These are phyloP conservation scores for Tinea trinotella DNA, from an alignment of 2,888 invertebrate species.

Conservation along the genomic window DNA sequence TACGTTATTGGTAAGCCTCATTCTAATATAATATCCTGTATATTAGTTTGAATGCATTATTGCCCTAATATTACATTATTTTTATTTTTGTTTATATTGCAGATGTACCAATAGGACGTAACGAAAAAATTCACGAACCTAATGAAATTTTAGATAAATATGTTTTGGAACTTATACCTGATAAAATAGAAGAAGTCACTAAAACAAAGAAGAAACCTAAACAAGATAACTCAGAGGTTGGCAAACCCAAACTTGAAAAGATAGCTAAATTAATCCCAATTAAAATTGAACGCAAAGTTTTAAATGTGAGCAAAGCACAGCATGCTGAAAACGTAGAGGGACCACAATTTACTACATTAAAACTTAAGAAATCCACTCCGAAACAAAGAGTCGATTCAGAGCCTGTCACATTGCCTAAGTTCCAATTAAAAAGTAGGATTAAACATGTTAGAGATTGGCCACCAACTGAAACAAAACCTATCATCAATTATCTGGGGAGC, in stretches of 20 bases:
- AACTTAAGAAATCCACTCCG: conserved; percentile 75
- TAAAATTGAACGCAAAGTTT: conserved; percentile 73
- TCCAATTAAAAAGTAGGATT: conserved; percentile 81
- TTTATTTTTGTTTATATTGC: too few species aligned
- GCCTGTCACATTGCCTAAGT: conserved; percentile 70
- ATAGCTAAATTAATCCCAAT: conserved; percentile 50
- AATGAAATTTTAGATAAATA: too few species aligned
- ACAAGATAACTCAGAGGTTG: conserved; percentile 3
- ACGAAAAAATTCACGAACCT: too few species aligned
- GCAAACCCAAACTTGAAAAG: neutral
- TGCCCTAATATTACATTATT: too few species aligned
- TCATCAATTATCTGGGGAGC: conserved; percentile 67
- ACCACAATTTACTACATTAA: conserved; percentile 76
- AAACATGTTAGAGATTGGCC: conserved; percentile 74
- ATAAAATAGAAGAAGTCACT: conserved; percentile 25
- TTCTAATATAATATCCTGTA: too few species aligned
- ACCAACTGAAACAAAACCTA: conserved; percentile 66
- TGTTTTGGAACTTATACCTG: neutral
- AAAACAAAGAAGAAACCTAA: neutral
- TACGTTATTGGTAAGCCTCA: too few species aligned
- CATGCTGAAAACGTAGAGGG: conserved; percentile 70
- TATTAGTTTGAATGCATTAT: too few species aligned
- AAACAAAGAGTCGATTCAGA: conserved; percentile 51
- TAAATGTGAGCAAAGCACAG: conserved; percentile 73
- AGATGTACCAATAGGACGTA: too few species aligned